These are phyloP conservation scores for Urocynchramus pylzowi DNA, from an alignment of 2,113 vertebrate genomes.

Conservation along the genomic window DNA sequence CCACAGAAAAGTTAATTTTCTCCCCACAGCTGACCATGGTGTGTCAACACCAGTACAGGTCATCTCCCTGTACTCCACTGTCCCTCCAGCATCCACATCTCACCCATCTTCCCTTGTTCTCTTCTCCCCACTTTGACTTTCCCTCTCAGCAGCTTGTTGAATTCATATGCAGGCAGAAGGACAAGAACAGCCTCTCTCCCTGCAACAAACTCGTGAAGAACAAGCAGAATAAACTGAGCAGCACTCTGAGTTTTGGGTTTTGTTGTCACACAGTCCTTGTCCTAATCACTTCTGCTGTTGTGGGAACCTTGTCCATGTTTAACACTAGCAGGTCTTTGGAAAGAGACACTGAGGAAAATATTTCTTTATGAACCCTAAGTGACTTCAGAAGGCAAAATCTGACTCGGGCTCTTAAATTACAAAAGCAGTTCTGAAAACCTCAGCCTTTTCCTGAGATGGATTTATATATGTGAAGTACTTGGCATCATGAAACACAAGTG, in stretches of 20 bases:
- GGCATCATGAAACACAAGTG: background rate
- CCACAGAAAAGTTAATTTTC: background rate
- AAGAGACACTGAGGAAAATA: background rate
- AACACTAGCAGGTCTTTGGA: background rate
- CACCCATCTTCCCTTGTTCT: background rate
- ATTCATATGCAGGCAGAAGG: background rate
- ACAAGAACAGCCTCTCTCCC: background rate
- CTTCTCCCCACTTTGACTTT: background rate
- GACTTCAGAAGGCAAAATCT: background rate
- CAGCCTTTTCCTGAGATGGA: background rate
- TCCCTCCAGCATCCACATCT: background rate
- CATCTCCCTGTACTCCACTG: background rate
- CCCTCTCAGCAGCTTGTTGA: background rate
- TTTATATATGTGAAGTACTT: background rate
- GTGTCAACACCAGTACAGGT: background rate
- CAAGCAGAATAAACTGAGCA: background rate
- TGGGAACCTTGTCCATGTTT: rapidly evolving
- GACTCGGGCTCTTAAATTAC: background rate
- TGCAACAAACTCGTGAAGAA: background rate
- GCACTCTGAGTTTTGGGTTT: background rate
- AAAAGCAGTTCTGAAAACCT: background rate
- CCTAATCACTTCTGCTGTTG: background rate
- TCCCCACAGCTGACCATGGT: background rate
- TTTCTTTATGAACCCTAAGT: background rate
- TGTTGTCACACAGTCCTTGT: rapidly evolving